Conservation (phyloP, 2,113 vertebrate species). For the Hylia prasina region DNA sequence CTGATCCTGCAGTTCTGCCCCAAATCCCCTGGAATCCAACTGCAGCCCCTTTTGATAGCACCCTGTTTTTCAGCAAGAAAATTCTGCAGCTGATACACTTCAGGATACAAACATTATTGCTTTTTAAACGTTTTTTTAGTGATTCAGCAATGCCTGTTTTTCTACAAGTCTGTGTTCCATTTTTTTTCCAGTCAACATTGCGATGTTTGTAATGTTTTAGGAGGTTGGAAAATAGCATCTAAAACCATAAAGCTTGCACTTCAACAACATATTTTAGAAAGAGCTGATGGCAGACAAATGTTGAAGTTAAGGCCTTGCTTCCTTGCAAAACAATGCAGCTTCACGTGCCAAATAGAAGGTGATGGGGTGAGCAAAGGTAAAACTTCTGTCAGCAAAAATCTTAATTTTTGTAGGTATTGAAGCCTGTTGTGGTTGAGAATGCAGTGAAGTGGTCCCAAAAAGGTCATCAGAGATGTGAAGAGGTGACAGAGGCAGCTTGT, state of each 20-base stretch:
- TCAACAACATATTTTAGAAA: neutral
- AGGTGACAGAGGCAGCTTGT: neutral
- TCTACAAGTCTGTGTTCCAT: neutral
- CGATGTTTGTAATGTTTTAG: neutral
- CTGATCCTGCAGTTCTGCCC: neutral
- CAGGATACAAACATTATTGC: neutral
- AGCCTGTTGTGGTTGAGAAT: neutral
- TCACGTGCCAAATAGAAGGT: neutral
- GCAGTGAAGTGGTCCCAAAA: neutral
- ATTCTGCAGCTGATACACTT: neutral
- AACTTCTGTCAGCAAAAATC: neutral
- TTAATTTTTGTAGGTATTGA: neutral
- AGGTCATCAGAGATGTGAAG: neutral
- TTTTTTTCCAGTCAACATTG: neutral
- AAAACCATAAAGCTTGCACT: neutral
- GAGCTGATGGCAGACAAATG: neutral
- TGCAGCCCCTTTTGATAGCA: neutral
- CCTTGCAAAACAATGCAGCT: neutral
- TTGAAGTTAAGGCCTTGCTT: neutral
- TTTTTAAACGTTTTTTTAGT: neutral
- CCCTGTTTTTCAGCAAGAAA: neutral
- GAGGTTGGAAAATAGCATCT: neutral
- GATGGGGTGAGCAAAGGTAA: neutral
- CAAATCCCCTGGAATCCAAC: neutral
- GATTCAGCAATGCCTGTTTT: neutral